Conservation (phyloP, 2,888 invertebrate species). For the Digitonthophagus gazella region DNA sequence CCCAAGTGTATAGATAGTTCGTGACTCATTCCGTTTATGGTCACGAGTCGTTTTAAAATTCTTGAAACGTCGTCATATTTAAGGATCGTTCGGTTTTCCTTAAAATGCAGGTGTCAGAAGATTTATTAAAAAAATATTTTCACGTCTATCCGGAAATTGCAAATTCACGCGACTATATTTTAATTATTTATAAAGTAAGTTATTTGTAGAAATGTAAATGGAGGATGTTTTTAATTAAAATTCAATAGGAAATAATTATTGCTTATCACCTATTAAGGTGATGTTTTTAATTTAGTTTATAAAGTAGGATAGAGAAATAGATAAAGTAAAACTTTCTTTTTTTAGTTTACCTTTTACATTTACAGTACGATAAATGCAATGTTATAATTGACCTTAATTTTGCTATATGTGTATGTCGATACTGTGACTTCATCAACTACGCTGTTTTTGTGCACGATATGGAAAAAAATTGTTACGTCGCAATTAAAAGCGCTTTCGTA, state of each 20-base stretch:
- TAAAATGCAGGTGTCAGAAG: too few species aligned
- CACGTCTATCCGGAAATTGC: too few species aligned
- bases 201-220: too few species aligned
- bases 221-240: too few species aligned
- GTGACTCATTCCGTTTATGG: not conserved
- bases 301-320: not conserved
- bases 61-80: not conserved
- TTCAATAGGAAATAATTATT: too few species aligned
- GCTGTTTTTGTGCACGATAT: not conserved
- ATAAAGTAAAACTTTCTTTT: not conserved
- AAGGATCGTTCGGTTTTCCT: not conserved
- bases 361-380: not conserved
- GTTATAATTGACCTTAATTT: not conserved
- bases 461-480: not conserved
- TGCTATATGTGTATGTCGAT: not conserved
- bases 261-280: too few species aligned
- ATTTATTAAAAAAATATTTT: too few species aligned
- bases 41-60: not conserved
- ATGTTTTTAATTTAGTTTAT: too few species aligned
- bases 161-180: too few species aligned
- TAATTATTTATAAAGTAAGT: too few species aligned
- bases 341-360: not conserved
- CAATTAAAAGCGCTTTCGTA: not conserved
- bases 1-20: not conserved
- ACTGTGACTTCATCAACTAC: not conserved